phyloP scores from a whole-genome alignment of 2,113 vertebrate species.

The human (Homo sapiens) region GRCh38 chr1:168373001-168373500 shows the following conservation, averaged over 20 bases:
- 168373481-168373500: not conserved
- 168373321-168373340: not conserved
- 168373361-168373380: not conserved
- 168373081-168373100: not conserved
- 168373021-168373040: not conserved
- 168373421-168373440: not conserved
- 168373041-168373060: too few relatives aligned
- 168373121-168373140: not conserved
- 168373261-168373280: not conserved
- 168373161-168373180: not conserved
- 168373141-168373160: not conserved
- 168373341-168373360: fast-evolving
- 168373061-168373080: not conserved
- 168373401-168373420: not conserved
- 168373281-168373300: too few relatives aligned
- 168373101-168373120: not conserved
- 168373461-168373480: not conserved
- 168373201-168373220: not conserved
- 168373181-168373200: fast-evolving
- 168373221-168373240: not conserved
- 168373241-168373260: not conserved
- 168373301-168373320: not conserved
- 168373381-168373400: not conserved
- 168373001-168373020: not conserved
- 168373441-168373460: not conserved